phyloP scores from a whole-genome alignment of 2,113 vertebrate species.

The Chloropsis cyanopogon region DNA sequence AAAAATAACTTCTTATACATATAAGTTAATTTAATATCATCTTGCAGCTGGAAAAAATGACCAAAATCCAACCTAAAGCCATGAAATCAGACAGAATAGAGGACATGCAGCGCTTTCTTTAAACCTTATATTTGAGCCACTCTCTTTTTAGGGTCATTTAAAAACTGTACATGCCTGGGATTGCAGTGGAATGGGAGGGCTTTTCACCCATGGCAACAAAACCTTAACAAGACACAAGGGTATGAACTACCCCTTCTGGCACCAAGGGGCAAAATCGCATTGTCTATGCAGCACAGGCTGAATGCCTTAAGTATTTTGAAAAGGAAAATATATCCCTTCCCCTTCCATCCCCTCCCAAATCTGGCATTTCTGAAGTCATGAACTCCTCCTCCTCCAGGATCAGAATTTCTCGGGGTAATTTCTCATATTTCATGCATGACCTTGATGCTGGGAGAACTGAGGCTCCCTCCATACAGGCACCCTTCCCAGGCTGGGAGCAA shows the following conservation, averaged over 20 bases:
- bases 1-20: neutral
- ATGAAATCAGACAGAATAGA: neutral
- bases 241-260: neutral
- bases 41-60: neutral
- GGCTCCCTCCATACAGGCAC: neutral
- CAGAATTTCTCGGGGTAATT: constrained; percentile 51
- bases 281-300: neutral
- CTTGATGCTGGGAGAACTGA: neutral
- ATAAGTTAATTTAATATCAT: neutral
- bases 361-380: constrained; percentile 66
- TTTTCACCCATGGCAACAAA: neutral
- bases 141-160: neutral
- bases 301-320: constrained; percentile 57
- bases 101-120: neutral
- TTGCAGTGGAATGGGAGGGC: neutral
- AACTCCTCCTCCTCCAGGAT: constrained; percentile 55
- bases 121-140: neutral
- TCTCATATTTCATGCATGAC: constrained; percentile 58
- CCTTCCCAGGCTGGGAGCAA: neutral
- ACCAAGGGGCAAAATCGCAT: neutral
- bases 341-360: constrained; percentile 53
- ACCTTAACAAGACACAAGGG: neutral
- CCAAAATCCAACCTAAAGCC: neutral
- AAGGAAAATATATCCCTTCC: constrained; percentile 41
- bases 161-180: neutral